Evolutionary conservation across 2,797 vertebrate species (phyloP), one percentile per base, ranked within the genome.

Genomic region (Enteromius mattozi): DNA sequence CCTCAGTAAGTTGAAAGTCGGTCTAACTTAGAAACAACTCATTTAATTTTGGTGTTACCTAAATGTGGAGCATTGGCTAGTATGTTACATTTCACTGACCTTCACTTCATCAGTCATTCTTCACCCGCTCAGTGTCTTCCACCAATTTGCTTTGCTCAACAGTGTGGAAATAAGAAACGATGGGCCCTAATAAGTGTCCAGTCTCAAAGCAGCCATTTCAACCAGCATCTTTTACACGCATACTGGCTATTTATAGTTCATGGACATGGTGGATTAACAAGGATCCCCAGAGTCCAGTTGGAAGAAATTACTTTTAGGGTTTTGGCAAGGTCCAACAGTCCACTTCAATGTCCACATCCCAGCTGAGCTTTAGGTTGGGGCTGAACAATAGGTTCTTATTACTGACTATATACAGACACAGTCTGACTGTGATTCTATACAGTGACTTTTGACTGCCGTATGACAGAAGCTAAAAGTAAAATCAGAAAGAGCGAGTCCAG

Each of bases 231-330:
- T 88, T 84, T 42, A 91, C 87, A 91, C 89, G 77, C 90, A 87
- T 88, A 85, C 86, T 90, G 87, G 91, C 91, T 92, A 92, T 94
- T 92, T 93, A 93, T 91, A 93, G 92, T 91, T 88, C 89, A 94
- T 92, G 90, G 91, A 83, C 90, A 92, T 40, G 88, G 90, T 89
- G 93, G 91, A 94, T 93, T 94, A 93, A 92, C 89, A 88, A 87
- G 86, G 91, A 93, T 92, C 88, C 81, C 88, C 81, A 88, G 91
- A 91, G 92, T 90, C 86, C 89, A 89, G 90, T 91, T 88, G 86
- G 91, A 88, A 91, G 90, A 92, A 92, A 93, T 92, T 83, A 93
- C 91, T 93, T 90, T 88, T 84, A 91, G 87, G 90, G 90, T 91
- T 92, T 92, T 93, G 93, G 92, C 91, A 87, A 91, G 54, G 86